Evolutionary conservation across 2,888 invertebrate species (phyloP), one percentile per base, ranked within the genome.

Genomic region (Melikaiella ostensackeni): DNA sequence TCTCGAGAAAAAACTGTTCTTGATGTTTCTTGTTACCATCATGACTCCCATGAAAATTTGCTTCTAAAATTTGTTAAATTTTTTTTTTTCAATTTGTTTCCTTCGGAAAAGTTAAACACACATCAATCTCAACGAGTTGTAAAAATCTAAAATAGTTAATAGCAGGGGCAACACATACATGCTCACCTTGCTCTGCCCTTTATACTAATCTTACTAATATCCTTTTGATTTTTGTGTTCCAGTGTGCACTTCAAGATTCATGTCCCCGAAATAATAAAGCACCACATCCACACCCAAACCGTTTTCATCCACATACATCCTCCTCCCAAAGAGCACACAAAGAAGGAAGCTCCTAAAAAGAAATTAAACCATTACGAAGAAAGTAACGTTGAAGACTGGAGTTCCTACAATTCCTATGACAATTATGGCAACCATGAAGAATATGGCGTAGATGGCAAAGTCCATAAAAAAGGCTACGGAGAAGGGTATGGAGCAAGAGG

Each of bases 241-340:
- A 94, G 94, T 85, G 92, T 93, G 74, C 93, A 94, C 86, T 91
- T 94, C 80, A 94, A 92, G 88, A 89, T 94, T 73, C 92, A 94
- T 86, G 92, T 94, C 11, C 94, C 94, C 24, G 93, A 94, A 87
- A 92, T 94, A 74, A 92, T 94, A 80, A 94, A 94, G 63, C 94
- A 94, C 80, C 93, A 93, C 70, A 92, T 93, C 79, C 94, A 94
- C 85, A 94, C 94, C 9, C 94, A 94, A 86, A 93, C 94, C 75
- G 92, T 94, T 63, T 93, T 93, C 19, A 92, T 94, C 66, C 94
- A 94, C 83, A 50, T 70, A 50, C 70, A 70, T 70, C 70, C 70
- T n/a, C 33, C 13, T 3, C 70, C 33, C 8, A 70, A 70, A 42
- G 93, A 93, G 78, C 93, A 90, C 46, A 83, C 86, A 63, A 87